Evolutionary conservation across 2,797 vertebrate species (phyloP).

Genomic region (Rhinatrema bivittatum): DNA sequence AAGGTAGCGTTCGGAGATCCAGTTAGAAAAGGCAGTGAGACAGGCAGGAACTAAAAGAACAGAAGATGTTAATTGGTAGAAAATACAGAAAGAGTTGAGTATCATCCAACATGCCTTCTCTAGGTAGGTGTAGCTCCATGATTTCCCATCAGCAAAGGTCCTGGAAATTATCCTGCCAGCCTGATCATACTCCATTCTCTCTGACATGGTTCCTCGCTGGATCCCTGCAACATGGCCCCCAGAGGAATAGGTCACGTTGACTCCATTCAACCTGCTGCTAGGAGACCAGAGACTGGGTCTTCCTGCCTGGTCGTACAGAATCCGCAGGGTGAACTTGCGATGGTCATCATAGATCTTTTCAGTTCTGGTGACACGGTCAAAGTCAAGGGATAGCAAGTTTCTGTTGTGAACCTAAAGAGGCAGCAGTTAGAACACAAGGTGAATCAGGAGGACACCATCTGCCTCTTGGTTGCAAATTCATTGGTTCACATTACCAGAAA

Average conservation of each 20-base stretch:
- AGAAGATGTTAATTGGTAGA: too few relatives aligned
- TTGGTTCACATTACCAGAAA: accelerated
- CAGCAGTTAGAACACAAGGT: neutral
- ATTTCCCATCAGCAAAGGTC: slow-evolving; percentile 94
- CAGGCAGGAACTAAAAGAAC: too few relatives aligned
- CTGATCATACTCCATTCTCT: slow-evolving; percentile 95
- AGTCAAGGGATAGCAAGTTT: slow-evolving; percentile 91
- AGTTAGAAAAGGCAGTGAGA: too few relatives aligned
- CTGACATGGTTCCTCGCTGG: slow-evolving; percentile 94
- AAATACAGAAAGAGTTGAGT: too few relatives aligned
- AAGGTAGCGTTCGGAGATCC: too few relatives aligned
- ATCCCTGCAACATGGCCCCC: slow-evolving; percentile 89
- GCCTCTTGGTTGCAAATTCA: neutral
- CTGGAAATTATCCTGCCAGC: slow-evolving; percentile 84
- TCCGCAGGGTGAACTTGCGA: slow-evolving; percentile 92
- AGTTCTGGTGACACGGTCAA: slow-evolving; percentile 92
- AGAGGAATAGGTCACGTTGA: slow-evolving; percentile 90
- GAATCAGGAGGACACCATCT: neutral
- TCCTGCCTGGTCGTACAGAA: slow-evolving; percentile 88
- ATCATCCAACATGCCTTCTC: slow-evolving; percentile 88
- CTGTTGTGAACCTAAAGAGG: slow-evolving; percentile 85
- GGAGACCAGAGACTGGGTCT: slow-evolving; percentile 96
- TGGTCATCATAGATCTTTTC: slow-evolving; percentile 98
- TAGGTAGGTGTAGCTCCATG: slow-evolving; percentile 96
- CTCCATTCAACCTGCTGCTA: slow-evolving; percentile 88